Base-by-base conservation (phyloP, 1,140 invertebrate species). In the Anadara kagoshimensis region DNA sequence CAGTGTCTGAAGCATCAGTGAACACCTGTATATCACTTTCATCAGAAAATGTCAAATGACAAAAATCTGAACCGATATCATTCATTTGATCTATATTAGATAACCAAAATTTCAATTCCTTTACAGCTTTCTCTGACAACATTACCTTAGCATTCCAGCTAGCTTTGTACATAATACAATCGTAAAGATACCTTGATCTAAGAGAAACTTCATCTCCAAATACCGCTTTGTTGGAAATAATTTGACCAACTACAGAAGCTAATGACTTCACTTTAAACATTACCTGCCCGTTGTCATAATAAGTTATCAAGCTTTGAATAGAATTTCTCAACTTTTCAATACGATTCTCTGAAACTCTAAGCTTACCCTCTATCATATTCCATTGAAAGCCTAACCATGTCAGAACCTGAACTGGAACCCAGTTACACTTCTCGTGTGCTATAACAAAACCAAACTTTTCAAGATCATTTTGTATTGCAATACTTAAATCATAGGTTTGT, bases 391-490 rank as follows among this genome's bases (percentile, higher is more conserved):
- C 53, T 41, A 70, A 26, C 68, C 68, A 71, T 36, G 26, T 43
- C 14, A 44, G 45, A 51, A 12, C 26, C 29, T 59, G 29, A 14
- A 12, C 12, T 16, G 73, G 67, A 14, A 24, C 5, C 73, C 66
- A 75, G 20, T 61, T 63, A 43, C 67, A 75, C 54, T 68, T 69
- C 54, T 69, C 62, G 22, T 64, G 12, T 53, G 73, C 73, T 3
- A 75, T 4, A 7, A 57, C 22, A 66, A 75, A 75, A 58, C 67
- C 66, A 53, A 66, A 58, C 36, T 66, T 47, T 0, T 44, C 12
- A 44, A 65, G 26, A 20, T 66, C 63, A 2, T 8, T 24, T 7
- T 43, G 8, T 16, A 66, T 66, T 5, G 2, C 16, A 41, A 54
- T 22, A 24, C 51, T 66, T 12, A 22, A 18, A 41, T 18, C 1